phyloP scores from a whole-genome alignment of 2,888 invertebrate species.

The Psylliodes chrysocephalus region DNA sequence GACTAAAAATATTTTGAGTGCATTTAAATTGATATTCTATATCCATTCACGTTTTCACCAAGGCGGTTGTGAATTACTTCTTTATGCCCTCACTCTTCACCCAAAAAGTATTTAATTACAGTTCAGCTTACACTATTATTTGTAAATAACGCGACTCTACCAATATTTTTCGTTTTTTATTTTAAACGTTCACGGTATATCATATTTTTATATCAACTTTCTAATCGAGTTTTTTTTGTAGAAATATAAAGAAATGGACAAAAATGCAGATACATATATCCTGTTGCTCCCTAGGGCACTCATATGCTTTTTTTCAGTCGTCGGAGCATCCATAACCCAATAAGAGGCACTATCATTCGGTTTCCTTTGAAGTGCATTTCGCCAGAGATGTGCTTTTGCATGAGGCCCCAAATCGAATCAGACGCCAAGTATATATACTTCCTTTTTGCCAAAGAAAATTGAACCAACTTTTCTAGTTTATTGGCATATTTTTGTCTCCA shows the following conservation, averaged over 20 bases:
- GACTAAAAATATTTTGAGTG: too few species aligned
- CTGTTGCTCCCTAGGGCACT: slow-evolving; percentile 26
- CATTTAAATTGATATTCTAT: too few species aligned
- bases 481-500: slow-evolving; percentile 42
- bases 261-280: slow-evolving; percentile 17
- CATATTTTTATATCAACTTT: neutral
- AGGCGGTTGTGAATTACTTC: too few species aligned
- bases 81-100: too few species aligned
- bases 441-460: slow-evolving; percentile 56
- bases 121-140: too few species aligned
- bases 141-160: too few species aligned
- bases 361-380: slow-evolving; percentile 53
- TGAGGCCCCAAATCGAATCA: slow-evolving; percentile 62
- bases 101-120: too few species aligned
- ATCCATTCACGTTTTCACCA: too few species aligned
- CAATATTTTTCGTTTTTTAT: too few species aligned
- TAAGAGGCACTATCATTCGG: slow-evolving; percentile 50
- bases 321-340: slow-evolving; percentile 42
- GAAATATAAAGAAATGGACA: neutral
- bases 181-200: too few species aligned
- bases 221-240: neutral
- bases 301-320: slow-evolving; percentile 22
- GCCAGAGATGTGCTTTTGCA: slow-evolving; percentile 55
- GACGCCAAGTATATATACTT: slow-evolving; percentile 59
- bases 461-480: slow-evolving; percentile 54